Evolutionary conservation across 2,797 vertebrate genomes (phyloP).

Genomic region (Gallinago stenura): DNA sequence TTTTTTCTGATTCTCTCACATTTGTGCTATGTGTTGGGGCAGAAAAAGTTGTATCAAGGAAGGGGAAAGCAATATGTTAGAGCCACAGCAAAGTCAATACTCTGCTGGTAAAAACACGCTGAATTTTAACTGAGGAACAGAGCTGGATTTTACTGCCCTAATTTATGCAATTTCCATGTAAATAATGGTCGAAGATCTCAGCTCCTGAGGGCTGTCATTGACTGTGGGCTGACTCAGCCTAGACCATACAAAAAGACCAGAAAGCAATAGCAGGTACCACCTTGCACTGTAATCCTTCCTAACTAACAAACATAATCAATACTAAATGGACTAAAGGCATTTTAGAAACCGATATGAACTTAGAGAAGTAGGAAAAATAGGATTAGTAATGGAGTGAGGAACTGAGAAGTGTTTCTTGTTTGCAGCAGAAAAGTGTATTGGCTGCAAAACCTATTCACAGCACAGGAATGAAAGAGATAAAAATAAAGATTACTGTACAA

Average conservation of each 20-base stretch:
- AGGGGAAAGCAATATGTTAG: neutral
- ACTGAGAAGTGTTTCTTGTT: conserved; percentile 29
- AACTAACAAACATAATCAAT: neutral
- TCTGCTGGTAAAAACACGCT: neutral
- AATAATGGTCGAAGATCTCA: neutral
- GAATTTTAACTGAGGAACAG: neutral
- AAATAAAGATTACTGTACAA: neutral
- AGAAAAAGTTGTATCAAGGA: neutral
- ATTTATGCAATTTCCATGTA: neutral
- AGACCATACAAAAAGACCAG: neutral
- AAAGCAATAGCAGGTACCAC: neutral
- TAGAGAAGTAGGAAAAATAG: conserved; percentile 3
- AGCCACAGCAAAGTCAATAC: neutral
- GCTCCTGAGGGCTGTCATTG: neutral
- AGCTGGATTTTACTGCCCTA: neutral
- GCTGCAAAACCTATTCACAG: conserved; percentile 43
- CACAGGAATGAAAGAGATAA: conserved; percentile 8
- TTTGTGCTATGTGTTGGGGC: neutral
- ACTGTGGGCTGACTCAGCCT: neutral
- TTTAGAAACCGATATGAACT: neutral
- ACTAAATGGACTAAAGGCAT: neutral
- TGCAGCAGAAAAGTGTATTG: neutral
- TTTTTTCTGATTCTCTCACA: neutral
- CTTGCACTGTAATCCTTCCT: neutral
- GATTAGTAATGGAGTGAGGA: conserved; percentile 26